Percentiles rank a stretch among this genome's conserved stretches.
phyloP scores from a whole-genome alignment of 2,797 vertebrate genomes.

The Spinus pinus region DNA sequence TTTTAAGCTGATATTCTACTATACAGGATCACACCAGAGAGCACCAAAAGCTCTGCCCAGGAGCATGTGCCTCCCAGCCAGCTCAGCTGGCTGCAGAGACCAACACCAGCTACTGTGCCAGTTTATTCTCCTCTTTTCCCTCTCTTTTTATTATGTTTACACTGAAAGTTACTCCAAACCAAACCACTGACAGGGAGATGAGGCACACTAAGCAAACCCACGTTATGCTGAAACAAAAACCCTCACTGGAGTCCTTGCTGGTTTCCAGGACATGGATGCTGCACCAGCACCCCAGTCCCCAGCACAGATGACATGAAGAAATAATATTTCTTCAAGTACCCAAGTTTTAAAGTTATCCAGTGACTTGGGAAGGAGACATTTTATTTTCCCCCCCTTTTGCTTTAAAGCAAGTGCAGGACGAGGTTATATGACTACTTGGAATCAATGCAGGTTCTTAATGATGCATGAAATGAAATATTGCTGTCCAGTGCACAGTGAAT shows the following conservation, averaged over 20 bases:
- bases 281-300: neutral
- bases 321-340: neutral
- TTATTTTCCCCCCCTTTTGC: neutral
- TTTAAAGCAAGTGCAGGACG: neutral
- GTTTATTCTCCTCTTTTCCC: neutral
- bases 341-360: neutral
- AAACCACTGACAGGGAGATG: neutral
- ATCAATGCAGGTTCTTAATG: slow-evolving; percentile 52
- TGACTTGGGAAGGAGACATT: neutral
- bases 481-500: slow-evolving; percentile 25
- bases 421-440: slow-evolving; percentile 36
- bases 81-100: neutral
- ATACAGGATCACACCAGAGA: neutral
- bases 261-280: neutral
- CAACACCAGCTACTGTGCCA: neutral
- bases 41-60: neutral
- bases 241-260: neutral
- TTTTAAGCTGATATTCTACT: neutral
- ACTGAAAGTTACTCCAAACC: neutral
- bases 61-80: neutral
- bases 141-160: neutral
- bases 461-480: slow-evolving; percentile 63
- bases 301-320: neutral
- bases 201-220: neutral
- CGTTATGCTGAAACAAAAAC: neutral